A percentile compares a stretch with the other conserved stretches of the same genome.
These are phyloP conservation scores for Diorhabda sublineata DNA, from an alignment of 1,140 invertebrate genomes.

Conservation along the genomic window DNA sequence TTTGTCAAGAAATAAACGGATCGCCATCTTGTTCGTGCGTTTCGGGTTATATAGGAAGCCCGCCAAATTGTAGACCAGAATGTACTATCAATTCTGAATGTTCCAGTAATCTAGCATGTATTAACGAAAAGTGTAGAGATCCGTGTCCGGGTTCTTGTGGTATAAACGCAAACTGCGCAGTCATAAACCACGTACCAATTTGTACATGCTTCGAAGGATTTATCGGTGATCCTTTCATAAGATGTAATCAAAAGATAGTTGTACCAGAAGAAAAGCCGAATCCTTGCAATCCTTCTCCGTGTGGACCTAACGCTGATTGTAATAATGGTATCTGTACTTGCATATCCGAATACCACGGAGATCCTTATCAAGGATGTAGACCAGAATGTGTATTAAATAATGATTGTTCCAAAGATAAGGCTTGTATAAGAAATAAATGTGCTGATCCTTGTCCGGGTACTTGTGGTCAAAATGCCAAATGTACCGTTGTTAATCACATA, in stretches of 20 bases:
- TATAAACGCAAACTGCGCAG: constrained; percentile 61
- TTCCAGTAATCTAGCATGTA: constrained; percentile 60
- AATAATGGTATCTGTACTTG: constrained; percentile 61
- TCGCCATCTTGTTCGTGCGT: constrained; percentile 61
- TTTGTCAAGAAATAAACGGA: constrained; percentile 58
- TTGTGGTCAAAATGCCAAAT: constrained; percentile 63
- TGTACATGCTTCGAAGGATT: constrained; percentile 67
- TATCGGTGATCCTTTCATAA: constrained; percentile 55
- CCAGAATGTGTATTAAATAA: constrained; percentile 66
- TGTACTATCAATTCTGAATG: constrained; percentile 62
- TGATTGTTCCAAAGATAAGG: constrained; percentile 63
- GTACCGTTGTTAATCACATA: constrained; percentile 65
- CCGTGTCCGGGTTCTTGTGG: constrained; percentile 72
- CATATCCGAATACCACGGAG: constrained; percentile 62
- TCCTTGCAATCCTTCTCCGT: constrained; percentile 63
- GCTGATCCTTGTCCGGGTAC: constrained; percentile 63
- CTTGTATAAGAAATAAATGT: constrained; percentile 68
- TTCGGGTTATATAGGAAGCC: constrained; percentile 56
- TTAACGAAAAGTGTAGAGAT: constrained; percentile 56
- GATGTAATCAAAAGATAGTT: constrained; percentile 39
- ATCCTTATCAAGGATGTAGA: constrained; percentile 63
- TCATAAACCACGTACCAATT: constrained; percentile 65
- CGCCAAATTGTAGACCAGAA: constrained; percentile 66
- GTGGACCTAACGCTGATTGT: constrained; percentile 61
- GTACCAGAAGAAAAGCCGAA: constrained; percentile 44